These are phyloP conservation scores for Formica aserva DNA, from an alignment of 2,888 invertebrate genomes.

Conservation along the genomic window DNA sequence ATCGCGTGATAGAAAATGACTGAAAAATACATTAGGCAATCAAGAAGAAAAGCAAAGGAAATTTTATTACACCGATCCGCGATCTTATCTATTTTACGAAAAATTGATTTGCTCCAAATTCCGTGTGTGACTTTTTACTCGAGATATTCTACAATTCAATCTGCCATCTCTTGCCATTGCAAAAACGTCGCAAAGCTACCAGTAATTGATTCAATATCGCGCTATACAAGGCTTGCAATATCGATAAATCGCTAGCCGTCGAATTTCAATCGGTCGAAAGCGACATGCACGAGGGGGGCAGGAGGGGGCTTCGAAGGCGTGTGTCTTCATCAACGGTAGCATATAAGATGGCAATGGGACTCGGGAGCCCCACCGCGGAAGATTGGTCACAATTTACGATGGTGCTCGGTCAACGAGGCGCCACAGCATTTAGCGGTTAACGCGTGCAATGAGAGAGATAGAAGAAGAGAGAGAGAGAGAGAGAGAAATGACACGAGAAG, in stretches of 20 bases:
- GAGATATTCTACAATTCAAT: background rate
- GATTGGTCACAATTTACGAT: slow-evolving; percentile 82
- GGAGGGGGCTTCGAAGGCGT: slow-evolving; percentile 24
- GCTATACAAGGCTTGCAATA: slow-evolving; percentile 14
- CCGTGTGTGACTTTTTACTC: background rate
- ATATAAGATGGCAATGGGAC: slow-evolving; percentile 32
- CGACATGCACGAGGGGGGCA: background rate
- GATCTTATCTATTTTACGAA: slow-evolving; percentile 16
- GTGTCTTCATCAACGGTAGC: background rate
- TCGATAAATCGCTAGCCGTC: slow-evolving; percentile 27
- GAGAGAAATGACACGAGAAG: slow-evolving; percentile 48
- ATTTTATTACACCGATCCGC: background rate
- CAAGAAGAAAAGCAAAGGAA: background rate
- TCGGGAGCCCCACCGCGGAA: slow-evolving; percentile 65
- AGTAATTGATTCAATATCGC: slow-evolving; percentile 38
- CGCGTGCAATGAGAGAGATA: slow-evolving; percentile 70
- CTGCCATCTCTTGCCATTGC: background rate
- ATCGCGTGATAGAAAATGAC: slow-evolving; percentile 21
- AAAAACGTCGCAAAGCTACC: background rate
- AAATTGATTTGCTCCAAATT: background rate
- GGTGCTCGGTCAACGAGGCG: slow-evolving; percentile 83
- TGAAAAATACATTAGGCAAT: background rate
- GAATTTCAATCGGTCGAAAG: slow-evolving; percentile 19
- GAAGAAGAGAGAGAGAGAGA: slow-evolving; percentile 50
- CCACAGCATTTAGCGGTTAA: slow-evolving; percentile 83